A percentile compares a stretch with the other conserved stretches of the same genome.
These are phyloP conservation scores for Lordiphosa collinella DNA, from an alignment of 1,140 invertebrate genomes.

Conservation along the genomic window DNA sequence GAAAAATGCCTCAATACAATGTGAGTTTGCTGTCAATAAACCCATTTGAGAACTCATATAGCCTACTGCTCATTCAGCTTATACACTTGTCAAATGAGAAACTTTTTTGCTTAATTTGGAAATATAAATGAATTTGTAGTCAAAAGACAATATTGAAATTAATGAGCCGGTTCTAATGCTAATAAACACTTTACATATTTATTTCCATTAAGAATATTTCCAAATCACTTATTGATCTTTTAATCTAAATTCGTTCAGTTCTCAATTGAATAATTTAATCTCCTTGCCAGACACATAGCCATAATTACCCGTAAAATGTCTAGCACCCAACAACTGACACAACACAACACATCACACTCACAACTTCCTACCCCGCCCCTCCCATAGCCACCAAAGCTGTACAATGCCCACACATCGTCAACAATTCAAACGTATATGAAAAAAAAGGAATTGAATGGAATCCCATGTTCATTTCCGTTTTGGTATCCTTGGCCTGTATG, in stretches of 20 bases:
- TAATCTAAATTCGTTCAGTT: background rate
- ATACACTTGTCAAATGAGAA: too few relatives aligned
- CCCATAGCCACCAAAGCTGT: background rate
- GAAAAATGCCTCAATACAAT: too few relatives aligned
- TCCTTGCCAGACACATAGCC: constrained; percentile 18
- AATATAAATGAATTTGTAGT: too few relatives aligned
- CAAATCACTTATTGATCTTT: background rate
- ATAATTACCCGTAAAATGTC: constrained; percentile 71
- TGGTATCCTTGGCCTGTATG: constrained; percentile 20
- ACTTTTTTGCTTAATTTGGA: too few relatives aligned
- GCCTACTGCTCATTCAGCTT: too few relatives aligned
- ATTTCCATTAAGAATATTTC: constrained; percentile 1
- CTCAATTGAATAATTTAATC: background rate
- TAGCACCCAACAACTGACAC: constrained; percentile 24
- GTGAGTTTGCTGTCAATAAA: too few relatives aligned
- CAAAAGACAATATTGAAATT: too few relatives aligned
- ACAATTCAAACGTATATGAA: constrained; percentile 22
- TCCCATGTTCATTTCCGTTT: constrained; percentile 60
- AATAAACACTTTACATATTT: too few relatives aligned
- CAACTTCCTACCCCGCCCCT: constrained; percentile 4
- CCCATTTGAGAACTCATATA: too few relatives aligned
- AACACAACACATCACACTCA: constrained; percentile 11
- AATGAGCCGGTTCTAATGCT: too few relatives aligned
- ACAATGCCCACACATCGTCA: constrained; percentile 23
- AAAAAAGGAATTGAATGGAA: constrained; percentile 54